phyloP scores from a whole-genome alignment of 2,113 vertebrate genomes.

The Gymnocephalus cernua region DNA sequence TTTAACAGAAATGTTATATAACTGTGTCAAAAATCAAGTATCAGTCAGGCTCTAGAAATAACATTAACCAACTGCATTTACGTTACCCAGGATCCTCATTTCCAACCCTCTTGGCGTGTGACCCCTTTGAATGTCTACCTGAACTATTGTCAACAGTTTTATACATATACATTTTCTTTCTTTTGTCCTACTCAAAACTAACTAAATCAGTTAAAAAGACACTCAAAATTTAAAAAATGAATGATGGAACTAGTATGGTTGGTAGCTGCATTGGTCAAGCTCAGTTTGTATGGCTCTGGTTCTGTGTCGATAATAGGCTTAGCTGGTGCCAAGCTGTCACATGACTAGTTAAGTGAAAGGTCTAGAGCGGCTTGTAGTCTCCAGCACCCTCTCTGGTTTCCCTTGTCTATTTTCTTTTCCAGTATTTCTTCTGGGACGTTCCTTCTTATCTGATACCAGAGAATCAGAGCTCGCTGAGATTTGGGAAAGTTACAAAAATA shows the following conservation, averaged over 20 bases:
- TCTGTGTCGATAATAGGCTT: conserved; percentile 31
- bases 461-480: background rate
- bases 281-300: conserved; percentile 30
- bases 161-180: background rate
- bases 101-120: background rate
- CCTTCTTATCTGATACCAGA: too few species aligned
- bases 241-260: background rate
- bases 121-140: background rate
- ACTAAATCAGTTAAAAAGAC: background rate
- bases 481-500: background rate
- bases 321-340: background rate
- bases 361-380: background rate
- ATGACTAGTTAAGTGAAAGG: conserved; percentile 3
- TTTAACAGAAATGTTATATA: too few species aligned
- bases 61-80: background rate
- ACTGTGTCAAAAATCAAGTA: background rate
- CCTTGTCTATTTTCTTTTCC: background rate
- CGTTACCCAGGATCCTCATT: too few species aligned
- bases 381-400: background rate
- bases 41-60: background rate
- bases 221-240: background rate
- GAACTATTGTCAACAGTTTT: background rate
- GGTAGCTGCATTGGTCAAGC: background rate
- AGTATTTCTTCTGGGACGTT: background rate
- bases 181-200: background rate